Base-by-base conservation (phyloP, 2,113 vertebrate species). In the Macroglossus sobrinus region DNA sequence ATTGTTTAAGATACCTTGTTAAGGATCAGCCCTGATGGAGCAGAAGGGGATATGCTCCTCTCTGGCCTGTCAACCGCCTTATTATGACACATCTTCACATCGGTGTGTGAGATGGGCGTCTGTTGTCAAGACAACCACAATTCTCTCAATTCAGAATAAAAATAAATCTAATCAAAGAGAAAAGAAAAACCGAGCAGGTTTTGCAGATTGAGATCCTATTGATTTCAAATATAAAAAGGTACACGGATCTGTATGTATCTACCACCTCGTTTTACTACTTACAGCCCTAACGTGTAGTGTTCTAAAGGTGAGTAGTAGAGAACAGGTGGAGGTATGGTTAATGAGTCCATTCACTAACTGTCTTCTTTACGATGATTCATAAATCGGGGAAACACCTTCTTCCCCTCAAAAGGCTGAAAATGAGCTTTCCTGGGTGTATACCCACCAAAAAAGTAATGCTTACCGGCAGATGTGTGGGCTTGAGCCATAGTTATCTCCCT, bases 101-200 rank as follows among this genome's bases (percentile, higher is more conserved):
- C 33, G 0, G 45, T 74, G 84, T 97, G 94, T 98, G 98, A 98
- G 97, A 97, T 69, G 94, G 87, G 66, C 7, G 97, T 98, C 97
- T 97, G 98, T 98, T 97, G 96, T 98, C 98, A 98, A 98, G 98
- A 98, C 98, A 98, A 98, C 97, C 97, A 98, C 97, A 98, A 97
- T 98, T 98, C 98, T 98, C 98, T 98, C 96, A 96, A 98, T 97
- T 96, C 95, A 97, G 97, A 97, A 98, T 98, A 98, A 98, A 98
- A 98, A 97, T 93, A 98, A 98, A 98, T 82, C 98, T 97, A 97
- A 98, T 94, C 97, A 79, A 97, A 90, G 82, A 95, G 57, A 79
- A 97, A 85, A 63, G 91, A 35, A 15, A 84, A 45, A 33, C 81
- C n/a, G 92, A 92, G 95, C 93, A 97, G 84, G 47, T 82, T 97